Percentiles rank a stretch among this genome's conserved stretches.
These are phyloP conservation scores for Agapostemon virescens DNA, from an alignment of 2,888 invertebrate genomes.

Conservation along the genomic window DNA sequence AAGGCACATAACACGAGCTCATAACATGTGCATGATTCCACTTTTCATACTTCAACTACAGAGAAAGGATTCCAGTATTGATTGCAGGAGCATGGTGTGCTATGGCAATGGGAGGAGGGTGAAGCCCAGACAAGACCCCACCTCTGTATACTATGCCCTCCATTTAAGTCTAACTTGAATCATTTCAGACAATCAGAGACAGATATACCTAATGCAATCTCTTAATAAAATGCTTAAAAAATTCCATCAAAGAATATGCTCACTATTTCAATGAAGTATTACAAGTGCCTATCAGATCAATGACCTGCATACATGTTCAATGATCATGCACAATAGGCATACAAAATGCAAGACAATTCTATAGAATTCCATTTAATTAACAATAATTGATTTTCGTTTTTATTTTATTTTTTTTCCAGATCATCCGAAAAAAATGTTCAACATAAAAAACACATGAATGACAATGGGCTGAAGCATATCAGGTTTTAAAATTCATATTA, in stretches of 20 bases:
- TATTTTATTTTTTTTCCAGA: conserved; percentile 52
- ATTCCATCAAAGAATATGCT: conserved; percentile 17
- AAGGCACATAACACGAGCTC: conserved; percentile 46
- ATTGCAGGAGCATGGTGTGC: conserved; percentile 77
- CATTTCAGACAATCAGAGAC: conserved; percentile 52
- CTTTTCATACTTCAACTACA: conserved; percentile 72
- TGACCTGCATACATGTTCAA: conserved; percentile 27
- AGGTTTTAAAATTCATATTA: conserved; percentile 27
- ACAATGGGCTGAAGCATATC: conserved; percentile 76
- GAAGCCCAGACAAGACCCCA: conserved; percentile 76
- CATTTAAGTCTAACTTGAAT: conserved; percentile 67
- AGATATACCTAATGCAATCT: conserved; percentile 33
- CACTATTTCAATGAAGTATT: conserved; percentile 18
- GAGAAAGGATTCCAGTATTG: conserved; percentile 78
- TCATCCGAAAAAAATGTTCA: conserved; percentile 61
- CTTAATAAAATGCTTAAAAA: conserved; percentile 39
- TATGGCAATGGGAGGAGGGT: conserved; percentile 75
- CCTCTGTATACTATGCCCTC: conserved; percentile 70
- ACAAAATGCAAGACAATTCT: conserved; percentile 19
- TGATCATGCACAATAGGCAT: conserved; percentile 10
- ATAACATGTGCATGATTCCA: conserved; percentile 60
- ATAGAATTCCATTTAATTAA: background rate
- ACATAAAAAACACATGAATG: conserved; percentile 66
- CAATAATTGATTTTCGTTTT: conserved; percentile 1
- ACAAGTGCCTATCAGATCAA: conserved; percentile 23